These are phyloP conservation scores for Sturnira hondurensis DNA, from an alignment of 2,113 vertebrate species.

Conservation along the genomic window DNA sequence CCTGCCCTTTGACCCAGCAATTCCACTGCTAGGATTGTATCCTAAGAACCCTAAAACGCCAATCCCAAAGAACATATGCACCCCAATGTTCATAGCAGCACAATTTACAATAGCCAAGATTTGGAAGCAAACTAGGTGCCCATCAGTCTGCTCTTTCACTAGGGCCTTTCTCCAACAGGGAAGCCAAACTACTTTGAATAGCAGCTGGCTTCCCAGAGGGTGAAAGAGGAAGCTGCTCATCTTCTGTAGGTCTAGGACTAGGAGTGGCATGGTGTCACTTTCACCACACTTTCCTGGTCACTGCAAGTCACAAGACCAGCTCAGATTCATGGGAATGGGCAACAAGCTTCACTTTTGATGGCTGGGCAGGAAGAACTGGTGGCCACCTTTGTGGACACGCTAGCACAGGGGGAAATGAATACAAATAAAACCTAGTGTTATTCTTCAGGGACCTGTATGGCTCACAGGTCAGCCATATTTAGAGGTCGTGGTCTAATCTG, in stretches of 20 bases:
- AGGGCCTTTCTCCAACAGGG: not conserved
- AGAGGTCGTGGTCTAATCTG: not conserved
- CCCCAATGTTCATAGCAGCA: no score
- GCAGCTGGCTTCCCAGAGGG: not conserved
- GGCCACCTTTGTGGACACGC: not conserved
- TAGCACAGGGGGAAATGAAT: not conserved
- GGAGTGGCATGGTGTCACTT: not conserved
- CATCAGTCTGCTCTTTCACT: not conserved
- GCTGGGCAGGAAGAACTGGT: not conserved
- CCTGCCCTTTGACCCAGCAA: no score
- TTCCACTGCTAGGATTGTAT: no score
- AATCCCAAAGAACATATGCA: no score
- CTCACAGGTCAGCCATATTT: no score
- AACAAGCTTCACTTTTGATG: not conserved
- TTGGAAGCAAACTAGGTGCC: no score
- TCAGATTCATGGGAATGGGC: not conserved
- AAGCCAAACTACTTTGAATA: not conserved
- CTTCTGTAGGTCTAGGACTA: not conserved
- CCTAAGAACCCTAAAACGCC: no score
- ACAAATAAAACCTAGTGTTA: not conserved
- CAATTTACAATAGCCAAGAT: no score
- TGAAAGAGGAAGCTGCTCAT: not conserved
- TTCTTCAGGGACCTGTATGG: no score
- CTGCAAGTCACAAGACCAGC: not conserved
- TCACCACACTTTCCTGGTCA: not conserved